These are phyloP conservation scores for Euwallacea fornicatus DNA, from an alignment of 1,140 invertebrate species.

Conservation along the genomic window DNA sequence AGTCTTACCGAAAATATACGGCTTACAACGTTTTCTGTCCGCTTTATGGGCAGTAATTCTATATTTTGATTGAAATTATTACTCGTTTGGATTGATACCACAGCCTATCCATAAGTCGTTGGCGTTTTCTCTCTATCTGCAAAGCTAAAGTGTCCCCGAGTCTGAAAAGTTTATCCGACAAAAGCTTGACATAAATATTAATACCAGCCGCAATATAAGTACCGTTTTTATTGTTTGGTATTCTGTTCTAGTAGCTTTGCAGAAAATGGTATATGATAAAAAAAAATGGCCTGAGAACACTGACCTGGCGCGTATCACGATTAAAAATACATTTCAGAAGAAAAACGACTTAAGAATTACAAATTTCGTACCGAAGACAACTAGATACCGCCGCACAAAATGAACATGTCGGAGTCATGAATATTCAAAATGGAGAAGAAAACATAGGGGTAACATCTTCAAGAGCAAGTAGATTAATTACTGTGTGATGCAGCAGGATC, in stretches of 20 bases:
- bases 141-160: constrained; percentile 9
- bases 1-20: constrained; percentile 38
- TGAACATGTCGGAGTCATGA: constrained; percentile 11
- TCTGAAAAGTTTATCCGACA: constrained; percentile 10
- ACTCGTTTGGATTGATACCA: constrained; percentile 35
- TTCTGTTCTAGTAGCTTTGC: constrained; percentile 15
- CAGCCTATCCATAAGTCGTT: constrained; percentile 9
- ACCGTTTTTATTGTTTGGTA: constrained; percentile 27
- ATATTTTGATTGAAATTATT: constrained; percentile 25
- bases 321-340: constrained; percentile 22
- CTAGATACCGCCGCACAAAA: no score
- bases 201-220: constrained; percentile 15
- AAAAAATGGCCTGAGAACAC: constrained; percentile 17
- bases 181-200: constrained; percentile 29
- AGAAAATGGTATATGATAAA: constrained; percentile 19
- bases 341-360: constrained; percentile 19
- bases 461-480: constrained; percentile 30
- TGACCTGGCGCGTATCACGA: constrained; percentile 13
- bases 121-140: background rate
- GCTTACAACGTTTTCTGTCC: constrained; percentile 33
- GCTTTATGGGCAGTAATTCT: constrained; percentile 35
- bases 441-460: constrained; percentile 19
- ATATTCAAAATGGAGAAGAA: constrained; percentile 14
- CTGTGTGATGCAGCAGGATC: constrained; percentile 16
- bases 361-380: background rate